Base-by-base conservation (phyloP, 2,888 invertebrate genomes). In the Hydrotaea cyrtoneurina region DNA sequence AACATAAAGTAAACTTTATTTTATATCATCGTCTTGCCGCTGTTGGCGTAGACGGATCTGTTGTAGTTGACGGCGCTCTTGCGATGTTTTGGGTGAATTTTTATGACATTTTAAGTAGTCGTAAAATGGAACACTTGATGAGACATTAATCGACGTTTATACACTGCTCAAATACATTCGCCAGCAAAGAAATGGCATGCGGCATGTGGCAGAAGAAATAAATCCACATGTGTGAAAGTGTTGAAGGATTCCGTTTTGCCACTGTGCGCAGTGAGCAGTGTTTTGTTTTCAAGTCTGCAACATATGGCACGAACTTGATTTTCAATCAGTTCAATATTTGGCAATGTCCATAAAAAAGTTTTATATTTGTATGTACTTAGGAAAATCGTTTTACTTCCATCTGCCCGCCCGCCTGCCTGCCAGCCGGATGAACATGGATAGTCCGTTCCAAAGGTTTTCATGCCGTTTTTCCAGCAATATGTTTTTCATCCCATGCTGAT, bases 61-160 rank as follows among this genome's bases (percentile, higher is more conserved):
- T 15, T 23, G 13, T 15, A 26, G 59, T 59, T 69, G 69, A 17
- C 19, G 43, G 69, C 43, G 69, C 69, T 13, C 43, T 46, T 69
- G 69, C 69, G 46, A 69, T 87, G 75, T 88, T 88, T 78, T 86
- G 80, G 78, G 75, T 74, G 74, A 78, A 86, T 89, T 88, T 90
- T 90, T 91, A 91, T 89, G 90, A 89, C 88, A 87, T 90, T 91
- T 91, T 90, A 91, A 91, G 90, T 90, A 90, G 90, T 90, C 91
- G 88, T 91, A 91, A 91, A 91, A 88, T 87, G 88, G 87, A 89
- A 90, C 90, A 90, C 91, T 91, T 91, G 90, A 90, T 90, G 90
- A 88, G 88, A 89, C 90, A 91, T 90, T 91, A 90, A 90, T 90
- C 88, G 90, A 85, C 89, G 88, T 88, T 89, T 89, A 89, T 80